Base-by-base conservation (phyloP, 2,888 invertebrate species). In the Ochropleura leucogaster region DNA sequence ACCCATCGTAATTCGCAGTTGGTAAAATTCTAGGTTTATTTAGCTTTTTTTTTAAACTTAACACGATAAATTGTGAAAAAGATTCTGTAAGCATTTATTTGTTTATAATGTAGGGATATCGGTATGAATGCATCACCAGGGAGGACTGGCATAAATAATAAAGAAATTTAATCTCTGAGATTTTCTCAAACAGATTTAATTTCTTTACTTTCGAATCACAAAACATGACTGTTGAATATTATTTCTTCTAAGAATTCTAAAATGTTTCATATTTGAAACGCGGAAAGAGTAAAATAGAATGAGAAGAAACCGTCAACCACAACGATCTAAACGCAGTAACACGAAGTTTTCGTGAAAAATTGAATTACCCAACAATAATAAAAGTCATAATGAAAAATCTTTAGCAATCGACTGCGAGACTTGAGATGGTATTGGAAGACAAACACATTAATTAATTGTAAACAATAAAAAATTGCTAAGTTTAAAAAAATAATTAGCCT, bases 391-490 rank as follows among this genome's bases (percentile, higher is more conserved):
- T 60, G 65, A 76, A 69, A 78, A 85, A 60, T 76, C 62, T 72
- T 79, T 73, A 64, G 64, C 64, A 68, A 69, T 78, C 51, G 42
- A 68, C 59, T 65, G 51, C 51, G 53, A 49, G 68, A 71, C 47
- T 64, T 66, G 66, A 68, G 55, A 30, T 20, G 69, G 60, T 55
- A 76, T 85, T 79, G 76, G 49, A 74, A 76, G 72, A 72, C 30
- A 30, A 30, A 30, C 30, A 30, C 30, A 30, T 3, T 30, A 30
- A 30, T 30, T 30, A 30, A 3, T 30, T 30, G 1, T 30, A 30
- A 30, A 30, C 3, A 2, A 2, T 30, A 30, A 30, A 30, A 30
- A 30, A 30, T 2, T 30, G 3, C 30, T 30, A 30, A 30, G 30
- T 30, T 30, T 30, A 30, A 30, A 30, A 30, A 30, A 30, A 30